phyloP scores from a whole-genome alignment of 2,113 vertebrate species.

The Phocoena phocoena region DNA sequence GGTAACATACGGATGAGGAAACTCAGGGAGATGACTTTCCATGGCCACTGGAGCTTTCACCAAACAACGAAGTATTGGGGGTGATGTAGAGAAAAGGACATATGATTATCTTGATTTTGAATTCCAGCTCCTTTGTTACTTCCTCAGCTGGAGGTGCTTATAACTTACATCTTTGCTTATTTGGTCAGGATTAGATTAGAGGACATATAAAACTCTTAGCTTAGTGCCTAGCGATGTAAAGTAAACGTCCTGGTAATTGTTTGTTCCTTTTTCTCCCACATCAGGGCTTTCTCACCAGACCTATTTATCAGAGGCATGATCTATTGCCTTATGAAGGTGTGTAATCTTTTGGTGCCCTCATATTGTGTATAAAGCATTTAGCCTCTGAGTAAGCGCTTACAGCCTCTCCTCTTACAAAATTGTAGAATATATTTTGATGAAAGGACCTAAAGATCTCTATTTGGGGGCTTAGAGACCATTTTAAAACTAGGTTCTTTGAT shows the following conservation, averaged over 20 bases:
- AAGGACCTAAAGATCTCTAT: neutral
- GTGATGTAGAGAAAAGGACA: neutral
- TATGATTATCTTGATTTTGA: neutral
- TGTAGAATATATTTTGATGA: neutral
- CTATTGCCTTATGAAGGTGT: neutral
- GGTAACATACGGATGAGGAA: neutral
- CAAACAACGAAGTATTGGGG: neutral
- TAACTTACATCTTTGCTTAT: neutral
- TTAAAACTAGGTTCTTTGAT: constrained; percentile 45
- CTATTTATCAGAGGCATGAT: neutral
- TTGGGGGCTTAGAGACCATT: constrained; percentile 8
- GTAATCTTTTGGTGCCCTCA: neutral
- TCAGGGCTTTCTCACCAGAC: neutral
- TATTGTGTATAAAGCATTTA: neutral
- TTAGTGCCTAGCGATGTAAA: neutral
- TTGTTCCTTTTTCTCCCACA: neutral
- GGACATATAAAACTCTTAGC: neutral
- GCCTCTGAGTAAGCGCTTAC: neutral
- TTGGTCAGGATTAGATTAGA: neutral
- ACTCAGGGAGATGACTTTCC: neutral
- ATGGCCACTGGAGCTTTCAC: neutral
- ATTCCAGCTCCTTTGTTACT: neutral
- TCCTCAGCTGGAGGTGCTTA: neutral
- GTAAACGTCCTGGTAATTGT: neutral
- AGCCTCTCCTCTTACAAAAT: neutral